Conservation (phyloP, 2,113 vertebrate species). For the Riparia riparia region DNA sequence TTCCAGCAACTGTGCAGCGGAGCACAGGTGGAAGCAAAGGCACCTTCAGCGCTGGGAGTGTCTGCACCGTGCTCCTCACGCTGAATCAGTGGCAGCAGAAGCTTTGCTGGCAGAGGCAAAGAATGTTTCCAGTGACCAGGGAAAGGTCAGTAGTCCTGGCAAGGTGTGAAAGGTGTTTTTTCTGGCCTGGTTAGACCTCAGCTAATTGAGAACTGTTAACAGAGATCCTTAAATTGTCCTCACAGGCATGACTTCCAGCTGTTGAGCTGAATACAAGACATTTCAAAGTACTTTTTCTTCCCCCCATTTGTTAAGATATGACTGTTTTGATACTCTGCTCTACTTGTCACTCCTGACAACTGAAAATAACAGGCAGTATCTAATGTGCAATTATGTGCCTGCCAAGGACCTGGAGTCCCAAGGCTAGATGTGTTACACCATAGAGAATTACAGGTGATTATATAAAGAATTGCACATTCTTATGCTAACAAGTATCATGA, state of each 20-base stretch:
- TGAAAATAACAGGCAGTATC: background rate
- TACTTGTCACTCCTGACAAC: background rate
- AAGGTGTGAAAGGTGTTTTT: background rate
- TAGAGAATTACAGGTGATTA: background rate
- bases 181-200: background rate
- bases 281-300: background rate
- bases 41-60: background rate
- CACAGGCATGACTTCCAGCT: background rate
- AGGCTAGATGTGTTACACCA: background rate
- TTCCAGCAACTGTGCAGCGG: background rate
- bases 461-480: background rate
- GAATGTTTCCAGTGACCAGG: background rate
- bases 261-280: background rate
- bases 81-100: background rate
- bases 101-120: background rate
- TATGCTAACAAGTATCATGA: background rate
- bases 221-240: background rate
- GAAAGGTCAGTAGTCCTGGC: background rate
- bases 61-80: background rate
- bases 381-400: background rate
- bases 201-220: background rate
- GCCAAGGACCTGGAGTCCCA: background rate
- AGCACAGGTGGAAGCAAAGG: background rate
- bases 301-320: background rate
- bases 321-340: background rate